phyloP scores from a whole-genome alignment of 2,797 vertebrate genomes.

The Chaetophractus vellerosus region DNA sequence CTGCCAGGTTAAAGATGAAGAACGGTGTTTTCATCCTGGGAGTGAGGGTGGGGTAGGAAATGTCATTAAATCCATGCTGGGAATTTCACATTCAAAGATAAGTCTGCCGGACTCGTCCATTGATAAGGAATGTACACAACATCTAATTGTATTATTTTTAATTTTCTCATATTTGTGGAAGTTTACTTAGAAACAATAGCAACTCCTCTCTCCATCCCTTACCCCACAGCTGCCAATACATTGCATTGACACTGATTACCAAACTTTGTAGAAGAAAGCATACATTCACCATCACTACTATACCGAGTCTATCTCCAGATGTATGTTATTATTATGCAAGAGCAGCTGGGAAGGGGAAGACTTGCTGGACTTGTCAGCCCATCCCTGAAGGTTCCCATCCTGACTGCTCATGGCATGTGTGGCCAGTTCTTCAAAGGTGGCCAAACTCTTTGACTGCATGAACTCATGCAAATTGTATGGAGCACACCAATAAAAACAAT shows the following conservation, averaged over 20 bases:
- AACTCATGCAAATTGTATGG: neutral
- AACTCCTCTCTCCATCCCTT: too few relatives aligned
- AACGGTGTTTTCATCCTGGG: constrained; percentile 98
- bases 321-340: neutral
- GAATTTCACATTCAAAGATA: neutral
- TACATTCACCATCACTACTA: rapidly evolving
- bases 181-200: neutral
- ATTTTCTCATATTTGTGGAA: neutral
- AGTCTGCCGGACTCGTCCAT: neutral
- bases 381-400: neutral
- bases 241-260: neutral
- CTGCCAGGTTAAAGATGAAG: constrained; percentile 98
- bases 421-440: neutral
- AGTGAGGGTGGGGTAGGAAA: constrained; percentile 52
- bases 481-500: constrained; percentile 40
- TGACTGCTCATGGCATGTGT: neutral
- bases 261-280: neutral
- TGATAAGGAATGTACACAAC: neutral
- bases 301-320: neutral
- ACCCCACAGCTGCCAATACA: neutral
- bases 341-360: neutral
- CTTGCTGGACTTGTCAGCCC: neutral
- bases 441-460: neutral
- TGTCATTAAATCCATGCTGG: neutral
- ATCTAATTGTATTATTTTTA: neutral